Base-by-base conservation (phyloP, 1,140 invertebrate genomes). In the Drosophila sucinea region DNA sequence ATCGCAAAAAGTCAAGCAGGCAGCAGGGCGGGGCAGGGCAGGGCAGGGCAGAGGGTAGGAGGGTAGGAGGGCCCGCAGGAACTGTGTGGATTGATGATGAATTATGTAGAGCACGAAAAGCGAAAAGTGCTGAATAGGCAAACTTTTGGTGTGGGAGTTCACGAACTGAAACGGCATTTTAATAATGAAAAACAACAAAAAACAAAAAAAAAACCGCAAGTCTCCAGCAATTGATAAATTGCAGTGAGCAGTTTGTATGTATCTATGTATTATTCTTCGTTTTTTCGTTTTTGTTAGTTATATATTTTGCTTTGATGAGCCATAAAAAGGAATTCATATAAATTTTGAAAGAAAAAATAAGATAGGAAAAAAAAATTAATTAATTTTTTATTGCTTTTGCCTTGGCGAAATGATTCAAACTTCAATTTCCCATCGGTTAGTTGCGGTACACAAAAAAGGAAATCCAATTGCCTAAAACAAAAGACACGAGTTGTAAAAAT, bases 51-150 rank as follows among this genome's bases (percentile, higher is more conserved):
- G 35, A 10, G 35, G 8, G 3, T 7, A 27, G 58, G 23, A 60
- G 30, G 35, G 38, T 3, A 33, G 27, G 44, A 56, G 3, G 67
- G 75, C 68, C 82, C 79, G 82, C 83, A 86, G 82, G 82, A 60
- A 83, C 73, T 77, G 80, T 89, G 85, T 89, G 74, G 84, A 89
- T 89, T 87, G 83, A 84, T 91, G 90, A 91, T 91, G 90, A 91
- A 91, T 91, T 91, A 91, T 91, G 90, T 91, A 91, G 90, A 91
- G 90, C 90, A 91, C 90, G 90, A 91, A 91, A 91, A 81, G 69
- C 90, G 82, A 91, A 81, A 91, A 81, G 77, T 77, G 63, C 70
- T 67, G 60, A 69, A 62, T 73, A 41, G 79, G 60, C 32, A 60
- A 47, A 29, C 41, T 32, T 67, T 62, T 63, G 74, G 78, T 86